These are phyloP conservation scores for Bos indicus DNA, from an alignment of 2,113 vertebrate species.

Conservation along the genomic window DNA sequence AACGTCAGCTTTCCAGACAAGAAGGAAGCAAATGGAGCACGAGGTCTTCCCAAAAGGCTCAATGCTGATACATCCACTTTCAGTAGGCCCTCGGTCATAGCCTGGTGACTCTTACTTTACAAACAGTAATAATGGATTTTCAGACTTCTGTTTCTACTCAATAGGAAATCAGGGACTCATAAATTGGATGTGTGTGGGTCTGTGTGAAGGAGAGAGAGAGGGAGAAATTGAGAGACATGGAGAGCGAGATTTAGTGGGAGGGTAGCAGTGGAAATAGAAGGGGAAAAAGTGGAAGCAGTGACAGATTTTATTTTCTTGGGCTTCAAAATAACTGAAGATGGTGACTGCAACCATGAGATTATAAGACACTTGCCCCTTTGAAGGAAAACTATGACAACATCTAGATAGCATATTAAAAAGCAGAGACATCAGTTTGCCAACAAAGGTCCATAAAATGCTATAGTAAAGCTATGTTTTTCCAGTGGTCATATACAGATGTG, in stretches of 20 bases:
- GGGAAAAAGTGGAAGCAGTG: neutral
- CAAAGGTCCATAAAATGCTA: neutral
- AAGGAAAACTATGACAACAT: neutral
- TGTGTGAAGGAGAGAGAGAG: neutral
- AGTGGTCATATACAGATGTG: neutral
- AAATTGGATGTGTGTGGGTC: neutral
- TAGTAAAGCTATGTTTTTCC: neutral
- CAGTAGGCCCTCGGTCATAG: neutral
- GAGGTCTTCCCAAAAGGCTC: neutral
- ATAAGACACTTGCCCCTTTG: neutral
- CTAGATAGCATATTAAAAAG: neutral
- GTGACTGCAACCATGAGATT: neutral
- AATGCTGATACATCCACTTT: accelerated
- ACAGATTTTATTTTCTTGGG: neutral
- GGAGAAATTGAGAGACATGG: neutral
- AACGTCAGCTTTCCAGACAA: neutral
- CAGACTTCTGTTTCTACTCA: neutral
- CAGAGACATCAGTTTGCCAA: neutral
- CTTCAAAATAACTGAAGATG: neutral
- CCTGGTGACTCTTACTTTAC: neutral
- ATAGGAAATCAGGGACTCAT: neutral
- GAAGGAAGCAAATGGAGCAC: accelerated
- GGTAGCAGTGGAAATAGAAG: neutral
- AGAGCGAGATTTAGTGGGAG: neutral
- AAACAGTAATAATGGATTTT: neutral